A percentile compares a stretch with the other conserved stretches of the same genome.
phyloP scores from a whole-genome alignment of 2,113 vertebrate species.

The Isichthys henryi region DNA sequence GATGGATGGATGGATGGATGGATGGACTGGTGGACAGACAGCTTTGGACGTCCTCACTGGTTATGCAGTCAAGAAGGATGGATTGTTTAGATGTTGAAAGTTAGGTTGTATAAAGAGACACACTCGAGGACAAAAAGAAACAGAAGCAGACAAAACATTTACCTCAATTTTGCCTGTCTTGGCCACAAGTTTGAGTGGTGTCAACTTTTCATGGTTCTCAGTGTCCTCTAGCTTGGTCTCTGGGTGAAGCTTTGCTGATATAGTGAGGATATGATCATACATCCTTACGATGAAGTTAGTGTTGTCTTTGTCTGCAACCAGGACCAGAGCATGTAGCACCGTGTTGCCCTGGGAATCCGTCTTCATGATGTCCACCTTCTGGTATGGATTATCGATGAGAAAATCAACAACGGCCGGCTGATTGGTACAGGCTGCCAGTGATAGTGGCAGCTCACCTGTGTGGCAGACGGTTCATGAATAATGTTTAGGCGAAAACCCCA shows the following conservation, averaged over 20 bases:
- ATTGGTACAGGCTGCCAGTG: conserved; percentile 83
- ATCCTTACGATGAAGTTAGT: conserved; percentile 83
- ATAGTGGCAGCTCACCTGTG: conserved; percentile 85
- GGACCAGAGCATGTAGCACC: conserved; percentile 81
- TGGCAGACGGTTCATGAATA: neutral
- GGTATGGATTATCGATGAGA: conserved; percentile 74
- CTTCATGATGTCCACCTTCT: conserved; percentile 53
- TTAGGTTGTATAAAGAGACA: neutral
- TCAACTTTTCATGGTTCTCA: conserved; percentile 72
- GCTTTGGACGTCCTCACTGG: neutral
- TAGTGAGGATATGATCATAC: conserved; percentile 80
- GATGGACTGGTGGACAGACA: neutral
- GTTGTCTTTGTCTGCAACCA: conserved; percentile 78
- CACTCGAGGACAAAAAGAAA: neutral
- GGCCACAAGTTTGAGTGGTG: conserved; percentile 80
- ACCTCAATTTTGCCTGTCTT: conserved; percentile 85
- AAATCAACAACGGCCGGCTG: conserved; percentile 81
- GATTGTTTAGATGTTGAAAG: neutral
- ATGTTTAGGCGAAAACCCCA: neutral
- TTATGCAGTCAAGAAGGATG: neutral
- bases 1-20: neutral
- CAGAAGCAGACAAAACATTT: conserved; percentile 21
- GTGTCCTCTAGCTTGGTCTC: conserved; percentile 77
- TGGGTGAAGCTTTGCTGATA: conserved; percentile 64
- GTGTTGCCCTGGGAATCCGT: conserved; percentile 81